These are phyloP conservation scores for Tetramorium alpestre DNA, from an alignment of 1,140 invertebrate genomes.

Conservation along the genomic window DNA sequence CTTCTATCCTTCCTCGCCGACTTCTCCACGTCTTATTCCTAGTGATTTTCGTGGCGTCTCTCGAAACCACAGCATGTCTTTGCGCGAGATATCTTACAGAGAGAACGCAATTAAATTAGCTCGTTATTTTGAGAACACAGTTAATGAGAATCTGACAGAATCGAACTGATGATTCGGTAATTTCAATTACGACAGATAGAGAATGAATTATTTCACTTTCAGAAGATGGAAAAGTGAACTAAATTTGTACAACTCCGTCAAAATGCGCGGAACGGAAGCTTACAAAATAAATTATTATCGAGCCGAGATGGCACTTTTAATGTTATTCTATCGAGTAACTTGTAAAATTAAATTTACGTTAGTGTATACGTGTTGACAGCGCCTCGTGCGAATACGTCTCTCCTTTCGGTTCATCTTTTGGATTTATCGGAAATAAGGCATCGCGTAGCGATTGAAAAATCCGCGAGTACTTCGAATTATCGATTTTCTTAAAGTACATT, in stretches of 20 bases:
- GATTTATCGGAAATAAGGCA: neutral
- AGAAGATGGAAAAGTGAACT: neutral
- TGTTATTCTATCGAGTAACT: neutral
- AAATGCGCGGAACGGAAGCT: neutral
- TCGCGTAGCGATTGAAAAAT: slow-evolving; percentile 11
- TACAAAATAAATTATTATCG: neutral
- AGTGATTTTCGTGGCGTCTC: neutral
- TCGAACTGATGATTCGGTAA: neutral
- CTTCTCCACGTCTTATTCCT: neutral
- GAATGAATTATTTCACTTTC: neutral
- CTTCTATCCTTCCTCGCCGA: neutral
- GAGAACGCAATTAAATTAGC: slow-evolving; percentile 10
- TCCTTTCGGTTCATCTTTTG: neutral
- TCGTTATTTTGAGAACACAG: neutral
- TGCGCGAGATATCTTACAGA: neutral
- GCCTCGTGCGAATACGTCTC: neutral
- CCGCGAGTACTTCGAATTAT: slow-evolving; percentile 18
- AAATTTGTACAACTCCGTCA: neutral
- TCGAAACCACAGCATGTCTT: neutral
- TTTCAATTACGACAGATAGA: neutral
- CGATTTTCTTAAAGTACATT: slow-evolving; percentile 27
- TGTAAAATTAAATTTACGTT: slow-evolving; percentile 16
- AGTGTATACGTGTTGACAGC: neutral
- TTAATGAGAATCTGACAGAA: neutral
- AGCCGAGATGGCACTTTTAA: neutral